Evolutionary conservation across 2,797 vertebrate species (phyloP).

Genomic region (Lutjanus campechanus): DNA sequence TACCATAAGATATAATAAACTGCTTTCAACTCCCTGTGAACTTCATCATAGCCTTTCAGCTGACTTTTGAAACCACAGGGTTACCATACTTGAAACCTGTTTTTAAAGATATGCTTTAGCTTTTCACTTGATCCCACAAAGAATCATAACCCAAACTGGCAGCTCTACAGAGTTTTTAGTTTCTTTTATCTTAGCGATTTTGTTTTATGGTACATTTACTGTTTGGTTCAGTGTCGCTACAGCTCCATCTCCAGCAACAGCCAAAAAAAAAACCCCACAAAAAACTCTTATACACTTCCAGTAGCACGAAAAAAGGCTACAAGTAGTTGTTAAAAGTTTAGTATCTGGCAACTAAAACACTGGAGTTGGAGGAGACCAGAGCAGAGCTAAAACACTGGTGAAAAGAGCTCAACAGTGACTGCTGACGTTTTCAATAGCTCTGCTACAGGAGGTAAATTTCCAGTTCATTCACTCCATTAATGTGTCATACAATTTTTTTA

Average conservation of each 20-base stretch:
- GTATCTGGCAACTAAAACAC: background rate
- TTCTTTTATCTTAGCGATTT: background rate
- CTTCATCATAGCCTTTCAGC: background rate
- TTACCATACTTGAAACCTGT: too few species aligned
- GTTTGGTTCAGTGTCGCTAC: background rate
- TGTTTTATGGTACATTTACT: background rate
- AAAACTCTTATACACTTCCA: background rate
- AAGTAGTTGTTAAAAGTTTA: background rate
- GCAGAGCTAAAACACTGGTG: background rate
- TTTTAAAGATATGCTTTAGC: background rate
- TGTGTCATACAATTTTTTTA: too few species aligned
- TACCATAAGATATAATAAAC: background rate
- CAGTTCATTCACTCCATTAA: too few species aligned
- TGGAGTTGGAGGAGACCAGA: background rate
- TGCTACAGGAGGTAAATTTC: too few species aligned
- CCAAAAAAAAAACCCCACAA: too few species aligned
- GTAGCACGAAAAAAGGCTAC: background rate
- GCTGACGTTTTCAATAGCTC: too few species aligned
- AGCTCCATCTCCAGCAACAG: background rate
- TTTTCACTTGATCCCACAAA: background rate
- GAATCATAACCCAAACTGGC: background rate
- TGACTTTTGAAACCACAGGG: background rate
- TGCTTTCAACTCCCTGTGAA: background rate
- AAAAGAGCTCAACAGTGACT: background rate
- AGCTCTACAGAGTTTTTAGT: background rate